Percentiles rank a stretch among this genome's conserved stretches.
These are phyloP conservation scores for Lagria hirta DNA, from an alignment of 2,888 invertebrate species.

Conservation along the genomic window DNA sequence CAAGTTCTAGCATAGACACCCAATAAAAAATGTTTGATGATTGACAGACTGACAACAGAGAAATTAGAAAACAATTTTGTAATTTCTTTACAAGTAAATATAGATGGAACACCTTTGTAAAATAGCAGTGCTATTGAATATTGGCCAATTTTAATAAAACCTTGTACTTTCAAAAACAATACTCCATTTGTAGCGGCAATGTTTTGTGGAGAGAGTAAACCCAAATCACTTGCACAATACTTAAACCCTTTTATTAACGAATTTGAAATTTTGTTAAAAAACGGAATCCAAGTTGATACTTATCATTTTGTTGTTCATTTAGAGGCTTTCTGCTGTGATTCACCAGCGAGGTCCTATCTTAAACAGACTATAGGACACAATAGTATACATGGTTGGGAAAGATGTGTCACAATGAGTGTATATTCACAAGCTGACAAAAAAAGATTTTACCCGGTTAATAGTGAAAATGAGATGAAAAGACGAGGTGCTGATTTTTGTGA, in stretches of 20 bases:
- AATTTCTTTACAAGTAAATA: conserved; percentile 9
- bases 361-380: conserved; percentile 20
- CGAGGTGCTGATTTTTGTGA: conserved; percentile 11
- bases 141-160: conserved; percentile 16
- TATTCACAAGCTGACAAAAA: conserved; percentile 17
- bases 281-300: neutral
- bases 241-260: conserved; percentile 9
- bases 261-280: neutral
- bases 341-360: conserved; percentile 13
- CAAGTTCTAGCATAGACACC: too few relatives aligned
- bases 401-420: conserved; percentile 10
- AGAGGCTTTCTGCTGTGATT: conserved; percentile 1
- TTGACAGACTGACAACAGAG: too few relatives aligned
- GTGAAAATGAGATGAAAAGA: too few relatives aligned
- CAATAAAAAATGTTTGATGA: too few relatives aligned
- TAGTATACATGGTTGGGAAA: conserved; percentile 20
- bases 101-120: conserved; percentile 8
- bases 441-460: conserved; percentile 16
- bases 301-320: neutral
- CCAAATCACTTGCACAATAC: conserved; percentile 3
- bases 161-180: too few relatives aligned
- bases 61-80: too few relatives aligned
- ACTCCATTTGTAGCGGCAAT: conserved; percentile 6
- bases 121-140: conserved; percentile 6
- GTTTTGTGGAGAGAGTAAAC: conserved; percentile 12